phyloP scores from a whole-genome alignment of 2,113 vertebrate genomes.

The Gambusia holbrooki region DNA sequence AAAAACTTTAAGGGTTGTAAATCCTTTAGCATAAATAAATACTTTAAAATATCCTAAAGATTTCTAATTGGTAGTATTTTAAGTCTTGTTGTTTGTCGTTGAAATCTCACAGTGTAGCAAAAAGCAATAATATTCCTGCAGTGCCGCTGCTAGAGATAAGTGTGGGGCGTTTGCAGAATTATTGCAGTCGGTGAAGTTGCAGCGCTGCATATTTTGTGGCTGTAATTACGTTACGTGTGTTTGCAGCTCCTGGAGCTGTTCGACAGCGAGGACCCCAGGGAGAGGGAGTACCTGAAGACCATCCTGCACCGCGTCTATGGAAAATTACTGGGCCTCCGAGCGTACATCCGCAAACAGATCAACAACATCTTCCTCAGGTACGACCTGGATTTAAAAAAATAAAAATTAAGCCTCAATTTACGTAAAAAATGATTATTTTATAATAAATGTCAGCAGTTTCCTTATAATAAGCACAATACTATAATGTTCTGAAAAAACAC shows the following conservation, averaged over 20 bases:
- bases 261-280: conserved; percentile 91
- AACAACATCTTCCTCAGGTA: conserved; percentile 95
- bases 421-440: neutral
- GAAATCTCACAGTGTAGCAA: neutral
- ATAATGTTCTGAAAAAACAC: neutral
- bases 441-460: neutral
- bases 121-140: neutral
- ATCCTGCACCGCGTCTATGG: conserved; percentile 93
- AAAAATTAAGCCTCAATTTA: no score
- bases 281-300: conserved; percentile 93
- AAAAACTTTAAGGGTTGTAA: no score
- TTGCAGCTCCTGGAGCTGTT: conserved; percentile 89
- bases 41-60: neutral
- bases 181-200: neutral
- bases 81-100: neutral
- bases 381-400: neutral
- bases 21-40: no score
- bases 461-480: neutral
- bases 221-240: conserved; percentile 23
- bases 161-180: neutral
- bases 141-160: neutral
- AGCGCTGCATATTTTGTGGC: neutral
- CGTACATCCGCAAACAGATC: conserved; percentile 94
- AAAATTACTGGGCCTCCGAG: conserved; percentile 91
- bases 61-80: neutral